Base-by-base conservation (phyloP, 1,140 invertebrate genomes). In the Latrodectus geometricus region DNA sequence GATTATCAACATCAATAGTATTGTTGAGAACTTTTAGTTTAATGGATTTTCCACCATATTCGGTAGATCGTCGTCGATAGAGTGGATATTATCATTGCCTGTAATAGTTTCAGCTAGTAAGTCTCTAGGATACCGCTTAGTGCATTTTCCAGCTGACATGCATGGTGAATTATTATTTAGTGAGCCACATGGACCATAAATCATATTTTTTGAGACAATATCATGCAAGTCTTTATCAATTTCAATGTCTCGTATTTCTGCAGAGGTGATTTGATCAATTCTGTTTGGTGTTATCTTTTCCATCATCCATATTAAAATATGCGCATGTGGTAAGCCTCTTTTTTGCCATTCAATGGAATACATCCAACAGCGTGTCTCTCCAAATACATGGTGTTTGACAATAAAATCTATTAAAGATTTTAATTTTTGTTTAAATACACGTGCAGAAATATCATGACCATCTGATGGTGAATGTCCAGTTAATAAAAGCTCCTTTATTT, bases 101-200 rank as follows among this genome's bases (percentile, higher is more conserved):
- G n/a, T n/a, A n/a, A n/a, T n/a, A n/a, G n/a, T n/a, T n/a, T n/a
- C n/a, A n/a, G n/a, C n/a, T n/a, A n/a, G n/a, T n/a, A n/a, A n/a
- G n/a, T n/a, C n/a, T n/a, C n/a, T n/a, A n/a, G n/a, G n/a, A n/a
- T n/a, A n/a, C n/a, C 75, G 61, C 88, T 93, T 93, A 0, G 90
- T 88, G 89, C 92, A 93, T 77, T 91, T 91, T 23, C 90, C 91
- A 82, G 92, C 89, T 52, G 70, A 80, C 92, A 93, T 92, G 89
- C 93, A 93, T 9, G 65, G 91, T 80, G 91, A 92, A 84, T 89
- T 89, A 21, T 11, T 88, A 88, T 93, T 93, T 0, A 91, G 69
- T 56, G 56, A 8, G 23, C 92, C 92, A 90, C 92, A 93, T 72
- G 92, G 93, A 48, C 92, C 92, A 91, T 93, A 92, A 85, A 93